Evolutionary conservation across 2,113 vertebrate genomes (phyloP), one percentile per base, ranked within the genome.

Genomic region (Pelvicachromis taeniatus): DNA sequence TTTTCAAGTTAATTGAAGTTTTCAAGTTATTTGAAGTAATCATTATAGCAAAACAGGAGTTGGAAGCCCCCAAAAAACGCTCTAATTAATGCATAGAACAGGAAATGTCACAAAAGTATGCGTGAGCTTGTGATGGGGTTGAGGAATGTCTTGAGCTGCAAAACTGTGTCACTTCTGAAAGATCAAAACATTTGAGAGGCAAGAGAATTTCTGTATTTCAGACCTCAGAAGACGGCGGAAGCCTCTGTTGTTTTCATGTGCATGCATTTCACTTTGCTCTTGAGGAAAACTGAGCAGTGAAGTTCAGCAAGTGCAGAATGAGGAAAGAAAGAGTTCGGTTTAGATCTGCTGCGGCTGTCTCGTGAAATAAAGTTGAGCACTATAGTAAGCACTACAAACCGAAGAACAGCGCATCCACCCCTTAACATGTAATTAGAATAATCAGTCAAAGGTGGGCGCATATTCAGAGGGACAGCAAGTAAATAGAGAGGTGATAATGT

Each of bases 281-380:
- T 26, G 1, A 48, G 61, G 61, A 9, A 73, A 70, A 85, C 38
- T 17, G 12, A 45, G 21, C 19, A 10, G n/a, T 50, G 17, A 53
- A 68, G 42, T 77, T 88, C n/a, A 13, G 29, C 12, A 7, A 26
- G 58, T 63, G n/a, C 56, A 59, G 16, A 63, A 16, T 29, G 70
- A 83, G 81, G 42, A 59, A 83, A 84, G 87, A 83, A 89, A 92
- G 78, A 4, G 33, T 89, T 88, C 53, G 79, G 65, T 77, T 83
- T 85, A 81, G 81, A 86, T 45, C 35, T 12, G 16, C 61, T 81
- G 65, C 88, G 21, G 81, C 78, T 12, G 48, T 87, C 75, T 91
- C 70, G 9, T 88, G 88, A 87, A 87, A 78, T 73, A 73, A 84
- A 88, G 78, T 82, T 4, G 59, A 87, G 83, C 78, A 31, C 77